Base-by-base conservation (phyloP, 2,797 vertebrate species). In the Buphagus erythrorhynchus region DNA sequence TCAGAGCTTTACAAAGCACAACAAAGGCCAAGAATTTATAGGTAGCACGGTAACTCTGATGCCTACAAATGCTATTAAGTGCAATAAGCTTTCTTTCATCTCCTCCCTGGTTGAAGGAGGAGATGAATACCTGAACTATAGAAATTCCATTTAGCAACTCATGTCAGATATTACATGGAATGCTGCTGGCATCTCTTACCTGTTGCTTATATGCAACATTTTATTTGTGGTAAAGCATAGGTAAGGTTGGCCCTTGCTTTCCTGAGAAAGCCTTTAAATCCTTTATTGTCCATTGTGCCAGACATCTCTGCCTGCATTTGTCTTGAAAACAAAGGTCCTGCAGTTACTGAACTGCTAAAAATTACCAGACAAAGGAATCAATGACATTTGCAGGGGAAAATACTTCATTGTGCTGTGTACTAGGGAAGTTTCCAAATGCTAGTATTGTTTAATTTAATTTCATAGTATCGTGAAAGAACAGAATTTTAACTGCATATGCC, bases 391-490 rank as follows among this genome's bases (percentile, higher is more conserved):
- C 65, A 66, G 31, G 7, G 77, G 61, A 87, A 77, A 82, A 80
- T 68, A 54, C 40, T 59, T 72, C 28, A 40, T 61, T 88, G 48
- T 88, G 72, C 33, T 88, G 57, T 66, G 40, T 57, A 45, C 72
- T 75, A 67, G 33, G n/a, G 46, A 92, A 89, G 49, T 77, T 93
- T 79, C 83, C 77, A 90, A 92, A 88, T n/a, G 26, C 40, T 79
- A 76, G 79, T 67, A 75, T 48, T 90, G 80, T 93, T 96, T 80
- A 79, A 94, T 90, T 96, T 82, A 55, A 82, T 90, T 67, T 63
- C 84, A 43, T 4, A 59, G 35, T 52, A 69, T 79, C 3, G 5
- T 19, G 63, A 55, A 86, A 95, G 61, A 94, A 91, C 58, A 69
- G 66, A 82, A 36, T 69, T 85, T 91, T 91, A 86, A 90, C 58